A percentile compares a stretch with the other conserved stretches of the same genome.
These are phyloP conservation scores for Proterorhinus semilunaris DNA, from an alignment of 2,113 vertebrate species.

Conservation along the genomic window DNA sequence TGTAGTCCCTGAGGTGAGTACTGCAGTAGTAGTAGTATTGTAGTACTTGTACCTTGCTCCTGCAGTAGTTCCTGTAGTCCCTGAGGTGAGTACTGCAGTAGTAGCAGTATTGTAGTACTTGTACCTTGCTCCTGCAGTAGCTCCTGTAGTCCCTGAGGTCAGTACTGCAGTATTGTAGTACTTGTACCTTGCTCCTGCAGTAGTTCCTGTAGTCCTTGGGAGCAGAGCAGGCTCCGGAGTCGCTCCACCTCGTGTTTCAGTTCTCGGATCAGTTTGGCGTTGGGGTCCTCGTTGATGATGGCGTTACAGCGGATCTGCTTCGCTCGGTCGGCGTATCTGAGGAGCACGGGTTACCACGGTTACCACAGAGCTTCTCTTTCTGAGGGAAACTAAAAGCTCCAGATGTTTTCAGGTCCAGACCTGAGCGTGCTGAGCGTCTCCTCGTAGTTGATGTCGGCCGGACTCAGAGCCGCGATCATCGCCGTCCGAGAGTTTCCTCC, in stretches of 20 bases:
- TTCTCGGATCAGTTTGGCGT: constrained; percentile 86
- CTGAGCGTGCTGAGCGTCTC: constrained; percentile 87
- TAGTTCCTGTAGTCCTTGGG: constrained; percentile 82
- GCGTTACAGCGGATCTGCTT: constrained; percentile 91
- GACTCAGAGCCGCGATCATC: constrained; percentile 90
- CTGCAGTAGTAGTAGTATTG: too few relatives aligned
- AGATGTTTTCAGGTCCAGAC: constrained; percentile 25
- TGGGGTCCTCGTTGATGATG: constrained; percentile 88
- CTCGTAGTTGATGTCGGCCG: constrained; percentile 88
- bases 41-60: too few relatives aligned
- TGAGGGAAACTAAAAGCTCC: too few relatives aligned
- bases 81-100: too few relatives aligned
- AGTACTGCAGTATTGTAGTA: too few relatives aligned
- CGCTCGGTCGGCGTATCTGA: constrained; percentile 86
- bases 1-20: too few relatives aligned
- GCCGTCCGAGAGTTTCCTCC: constrained; percentile 89
- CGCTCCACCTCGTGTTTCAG: constrained; percentile 87
- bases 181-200: constrained; percentile 53
- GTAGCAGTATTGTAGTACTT: too few relatives aligned
- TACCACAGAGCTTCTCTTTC: too few relatives aligned
- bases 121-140: too few relatives aligned
- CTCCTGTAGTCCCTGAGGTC: too few relatives aligned
- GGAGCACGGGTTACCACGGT: neutral
- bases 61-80: too few relatives aligned
- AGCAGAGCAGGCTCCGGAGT: constrained; percentile 81